These are phyloP conservation scores for Anser cygnoides DNA, from an alignment of 2,113 vertebrate genomes.

Conservation along the genomic window DNA sequence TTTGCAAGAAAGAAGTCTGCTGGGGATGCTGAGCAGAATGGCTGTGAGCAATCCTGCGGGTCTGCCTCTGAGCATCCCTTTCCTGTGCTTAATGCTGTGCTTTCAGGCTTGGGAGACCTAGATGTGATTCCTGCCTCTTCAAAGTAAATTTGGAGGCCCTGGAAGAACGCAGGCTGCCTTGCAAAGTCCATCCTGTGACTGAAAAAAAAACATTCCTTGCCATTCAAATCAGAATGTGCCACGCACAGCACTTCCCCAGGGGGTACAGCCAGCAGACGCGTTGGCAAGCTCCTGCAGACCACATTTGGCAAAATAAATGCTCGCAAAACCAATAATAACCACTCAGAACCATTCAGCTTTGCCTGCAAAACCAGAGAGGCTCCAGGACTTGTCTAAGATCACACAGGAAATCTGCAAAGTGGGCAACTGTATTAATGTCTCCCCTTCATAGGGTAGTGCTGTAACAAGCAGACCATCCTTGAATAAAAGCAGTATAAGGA, in stretches of 20 bases:
- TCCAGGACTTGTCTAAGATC: background rate
- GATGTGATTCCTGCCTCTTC: background rate
- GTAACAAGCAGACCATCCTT: rapidly evolving
- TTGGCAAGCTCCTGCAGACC: background rate
- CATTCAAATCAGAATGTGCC: background rate
- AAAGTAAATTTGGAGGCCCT: background rate
- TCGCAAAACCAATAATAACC: background rate
- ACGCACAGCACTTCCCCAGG: background rate
- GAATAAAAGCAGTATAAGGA: background rate
- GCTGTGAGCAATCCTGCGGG: rapidly evolving
- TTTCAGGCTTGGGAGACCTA: background rate
- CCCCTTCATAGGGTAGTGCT: background rate
- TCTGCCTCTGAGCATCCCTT: background rate
- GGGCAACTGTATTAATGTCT: background rate
- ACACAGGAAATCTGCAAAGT: background rate
- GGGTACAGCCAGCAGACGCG: background rate
- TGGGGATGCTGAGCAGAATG: background rate
- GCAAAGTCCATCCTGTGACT: background rate
- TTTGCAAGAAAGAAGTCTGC: background rate
- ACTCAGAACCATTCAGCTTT: background rate
- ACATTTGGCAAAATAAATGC: background rate
- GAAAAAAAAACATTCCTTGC: background rate
- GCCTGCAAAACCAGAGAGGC: background rate
- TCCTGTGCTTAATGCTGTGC: rapidly evolving
- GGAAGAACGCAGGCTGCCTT: background rate